Evolutionary conservation across 2,113 vertebrate genomes (phyloP).

Genomic region (Protobothrops flavoviridis): DNA sequence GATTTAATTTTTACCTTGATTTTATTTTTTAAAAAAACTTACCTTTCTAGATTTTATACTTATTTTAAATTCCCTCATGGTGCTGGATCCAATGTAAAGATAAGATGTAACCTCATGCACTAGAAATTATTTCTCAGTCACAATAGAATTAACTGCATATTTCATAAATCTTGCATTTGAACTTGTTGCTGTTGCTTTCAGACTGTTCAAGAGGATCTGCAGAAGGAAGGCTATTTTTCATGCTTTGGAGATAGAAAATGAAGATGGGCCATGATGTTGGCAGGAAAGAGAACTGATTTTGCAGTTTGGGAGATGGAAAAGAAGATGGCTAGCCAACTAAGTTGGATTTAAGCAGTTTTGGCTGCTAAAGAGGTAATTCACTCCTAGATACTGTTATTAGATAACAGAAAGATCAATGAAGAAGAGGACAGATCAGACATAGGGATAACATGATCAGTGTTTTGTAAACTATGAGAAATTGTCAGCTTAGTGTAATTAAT

Average conservation of each 20-base stretch:
- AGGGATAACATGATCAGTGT: not conserved
- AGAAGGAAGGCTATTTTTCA: not conserved
- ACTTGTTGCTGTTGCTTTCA: not conserved
- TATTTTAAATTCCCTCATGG: too few species aligned
- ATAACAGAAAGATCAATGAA: not conserved
- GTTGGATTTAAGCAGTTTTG: not conserved
- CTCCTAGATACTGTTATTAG: not conserved
- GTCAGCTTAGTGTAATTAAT: not conserved
- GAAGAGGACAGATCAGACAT: not conserved
- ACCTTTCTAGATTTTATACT: not conserved
- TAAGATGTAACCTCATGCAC: not conserved
- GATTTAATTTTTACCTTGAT: not conserved
- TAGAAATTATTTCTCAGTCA: not conserved
- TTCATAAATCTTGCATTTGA: not conserved
- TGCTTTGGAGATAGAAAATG: not conserved
- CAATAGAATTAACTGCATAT: not conserved
- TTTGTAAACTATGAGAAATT: not conserved
- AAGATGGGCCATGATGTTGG: not conserved
- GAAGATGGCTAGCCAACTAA: not conserved
- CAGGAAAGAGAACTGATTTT: not conserved
- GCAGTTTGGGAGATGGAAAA: not conserved
- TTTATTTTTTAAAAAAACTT: not conserved
- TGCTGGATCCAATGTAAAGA: not conserved
- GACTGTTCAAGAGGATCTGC: not conserved
- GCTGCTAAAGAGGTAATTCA: not conserved